A percentile compares a stretch with the other conserved stretches of the same genome.
These are phyloP conservation scores for Phyllotreta cruciferae DNA, from an alignment of 2,888 invertebrate species.

Conservation along the genomic window DNA sequence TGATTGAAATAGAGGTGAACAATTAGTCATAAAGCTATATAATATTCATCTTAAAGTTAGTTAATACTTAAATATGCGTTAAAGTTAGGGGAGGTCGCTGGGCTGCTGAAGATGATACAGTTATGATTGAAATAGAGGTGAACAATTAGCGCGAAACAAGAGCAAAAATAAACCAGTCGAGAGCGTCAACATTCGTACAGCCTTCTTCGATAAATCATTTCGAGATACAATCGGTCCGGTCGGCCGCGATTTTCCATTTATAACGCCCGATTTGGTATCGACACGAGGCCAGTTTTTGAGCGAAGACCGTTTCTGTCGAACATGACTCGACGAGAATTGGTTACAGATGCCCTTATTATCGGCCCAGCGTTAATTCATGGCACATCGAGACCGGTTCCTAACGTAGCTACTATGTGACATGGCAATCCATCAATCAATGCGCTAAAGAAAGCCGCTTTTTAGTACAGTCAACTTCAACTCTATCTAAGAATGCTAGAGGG, in stretches of 20 bases:
- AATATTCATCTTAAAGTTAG: too few species aligned
- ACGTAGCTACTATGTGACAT: conserved; percentile 51
- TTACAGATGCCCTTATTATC: conserved; percentile 53
- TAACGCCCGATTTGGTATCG: conserved; percentile 51
- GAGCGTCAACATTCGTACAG: too few species aligned
- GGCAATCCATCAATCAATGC: conserved; percentile 55
- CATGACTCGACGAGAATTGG: conserved; percentile 49
- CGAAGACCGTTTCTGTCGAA: conserved; percentile 49
- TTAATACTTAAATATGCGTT: too few species aligned
- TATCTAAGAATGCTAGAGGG: too few species aligned
- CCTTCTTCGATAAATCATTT: too few species aligned
- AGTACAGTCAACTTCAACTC: conserved; percentile 6
- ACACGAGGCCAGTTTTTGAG: conserved; percentile 50
- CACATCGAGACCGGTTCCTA: conserved; percentile 46
- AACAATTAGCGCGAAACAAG: too few species aligned
- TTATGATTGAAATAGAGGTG: too few species aligned
- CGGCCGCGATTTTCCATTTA: conserved; percentile 24
- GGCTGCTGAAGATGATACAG: too few species aligned
- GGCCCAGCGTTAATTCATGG: conserved; percentile 49
- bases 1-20: too few species aligned
- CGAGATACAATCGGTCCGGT: conserved; percentile 3
- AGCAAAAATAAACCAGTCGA: too few species aligned
- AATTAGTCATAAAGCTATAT: too few species aligned
- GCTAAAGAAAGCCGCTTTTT: conserved; percentile 49
- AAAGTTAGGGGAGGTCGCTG: too few species aligned